Conservation (phyloP, 2,888 invertebrate genomes). For the Melanostoma scalare region DNA sequence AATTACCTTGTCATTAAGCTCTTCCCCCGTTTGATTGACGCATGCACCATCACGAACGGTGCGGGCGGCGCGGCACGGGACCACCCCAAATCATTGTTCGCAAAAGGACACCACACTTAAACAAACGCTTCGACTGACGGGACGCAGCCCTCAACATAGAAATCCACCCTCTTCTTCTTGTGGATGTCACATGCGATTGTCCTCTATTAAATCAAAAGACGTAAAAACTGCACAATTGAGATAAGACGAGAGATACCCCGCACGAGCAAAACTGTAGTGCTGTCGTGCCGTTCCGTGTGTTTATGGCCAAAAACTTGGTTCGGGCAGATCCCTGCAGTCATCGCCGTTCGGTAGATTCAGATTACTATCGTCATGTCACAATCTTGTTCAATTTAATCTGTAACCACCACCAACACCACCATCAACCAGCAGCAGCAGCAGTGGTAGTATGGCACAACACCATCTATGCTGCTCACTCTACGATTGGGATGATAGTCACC, state of each 20-base stretch:
- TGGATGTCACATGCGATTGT: conserved; percentile 70
- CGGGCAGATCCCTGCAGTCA: conserved; percentile 58
- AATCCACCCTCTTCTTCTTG: conserved; percentile 63
- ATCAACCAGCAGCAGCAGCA: conserved; percentile 73
- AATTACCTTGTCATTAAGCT: conserved; percentile 72
- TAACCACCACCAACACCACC: conserved; percentile 70
- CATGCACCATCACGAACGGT: conserved; percentile 66
- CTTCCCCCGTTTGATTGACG: conserved; percentile 67
- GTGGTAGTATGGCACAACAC: conserved; percentile 74
- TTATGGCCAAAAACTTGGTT: conserved; percentile 49
- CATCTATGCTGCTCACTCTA: conserved; percentile 21
- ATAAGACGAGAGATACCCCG: conserved; percentile 81
- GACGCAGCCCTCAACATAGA: conserved; percentile 41
- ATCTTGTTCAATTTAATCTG: conserved; percentile 79
- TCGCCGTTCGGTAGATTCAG: conserved; percentile 32
- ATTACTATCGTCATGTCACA: conserved; percentile 76
- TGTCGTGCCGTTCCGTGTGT: conserved; percentile 43
- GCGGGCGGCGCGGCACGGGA: conserved; percentile 1
- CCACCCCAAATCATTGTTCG: conserved; percentile 39
- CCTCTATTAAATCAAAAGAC: conserved; percentile 72
- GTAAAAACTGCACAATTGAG: conserved; percentile 81
- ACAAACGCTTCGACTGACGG: conserved; percentile 1
- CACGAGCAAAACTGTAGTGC: conserved; percentile 74
- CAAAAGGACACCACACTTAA: neutral
- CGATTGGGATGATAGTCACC: conserved; percentile 11